Evolutionary conservation across 2,888 invertebrate species (phyloP).

Genomic region (Hybos culiciformis): DNA sequence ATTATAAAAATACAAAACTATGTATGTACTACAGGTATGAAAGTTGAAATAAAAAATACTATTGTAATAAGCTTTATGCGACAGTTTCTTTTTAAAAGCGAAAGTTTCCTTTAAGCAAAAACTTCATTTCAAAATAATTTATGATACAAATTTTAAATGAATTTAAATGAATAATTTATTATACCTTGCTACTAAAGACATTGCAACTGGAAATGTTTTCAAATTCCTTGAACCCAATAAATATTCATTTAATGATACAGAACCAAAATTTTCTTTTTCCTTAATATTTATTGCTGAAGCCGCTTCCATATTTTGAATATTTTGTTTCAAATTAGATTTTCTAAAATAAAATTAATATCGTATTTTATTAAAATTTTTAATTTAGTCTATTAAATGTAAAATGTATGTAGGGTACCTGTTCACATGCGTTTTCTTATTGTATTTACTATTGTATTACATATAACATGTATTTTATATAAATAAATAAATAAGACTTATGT

Average conservation of each 20-base stretch:
- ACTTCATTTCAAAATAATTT: too few species aligned
- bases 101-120: too few species aligned
- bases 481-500: too few species aligned
- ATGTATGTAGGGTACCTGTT: not conserved
- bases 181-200: constrained; percentile 74
- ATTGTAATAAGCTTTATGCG: too few species aligned
- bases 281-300: not conserved
- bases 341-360: constrained; percentile 15
- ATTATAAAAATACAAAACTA: too few species aligned
- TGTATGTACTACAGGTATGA: constrained; percentile 8
- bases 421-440: too few species aligned
- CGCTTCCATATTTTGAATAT: constrained; percentile 14
- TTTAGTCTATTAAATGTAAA: not conserved
- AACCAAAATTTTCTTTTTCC: constrained; percentile 26
- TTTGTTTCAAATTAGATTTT: constrained; percentile 12
- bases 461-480: too few species aligned
- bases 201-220: constrained; percentile 68
- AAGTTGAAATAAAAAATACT: too few species aligned
- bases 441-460: too few species aligned
- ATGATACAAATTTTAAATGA: too few species aligned
- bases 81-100: too few species aligned
- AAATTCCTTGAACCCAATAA: constrained; percentile 61
- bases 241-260: constrained; percentile 53
- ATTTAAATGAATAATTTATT: not conserved
- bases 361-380: not conserved